phyloP scores from a whole-genome alignment of 2,888 invertebrate genomes.

The Mimas tiliae region DNA sequence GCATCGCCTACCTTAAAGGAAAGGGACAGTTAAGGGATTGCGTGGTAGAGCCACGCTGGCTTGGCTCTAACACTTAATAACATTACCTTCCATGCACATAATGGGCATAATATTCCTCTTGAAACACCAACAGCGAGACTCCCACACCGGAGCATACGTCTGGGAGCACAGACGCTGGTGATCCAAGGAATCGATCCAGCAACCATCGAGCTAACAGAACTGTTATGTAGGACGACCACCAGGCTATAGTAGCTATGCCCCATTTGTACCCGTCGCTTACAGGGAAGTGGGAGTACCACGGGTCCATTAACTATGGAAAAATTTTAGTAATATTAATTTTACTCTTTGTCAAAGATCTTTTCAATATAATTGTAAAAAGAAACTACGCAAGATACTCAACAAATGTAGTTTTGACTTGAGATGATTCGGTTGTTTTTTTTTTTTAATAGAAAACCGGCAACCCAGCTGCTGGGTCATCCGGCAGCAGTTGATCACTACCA shows the following conservation, averaged over 20 bases:
- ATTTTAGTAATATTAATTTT: not conserved
- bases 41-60: too few relatives aligned
- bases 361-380: too few relatives aligned
- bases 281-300: constrained; percentile 57
- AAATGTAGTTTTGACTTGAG: too few relatives aligned
- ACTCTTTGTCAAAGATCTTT: too few relatives aligned
- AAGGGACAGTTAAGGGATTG: too few relatives aligned
- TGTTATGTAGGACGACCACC: constrained; percentile 63
- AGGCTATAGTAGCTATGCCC: constrained; percentile 58
- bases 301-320: constrained; percentile 52
- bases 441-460: too few relatives aligned
- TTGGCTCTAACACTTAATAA: too few relatives aligned
- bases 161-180: constrained; percentile 46
- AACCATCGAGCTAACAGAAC: constrained; percentile 49
- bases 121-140: constrained; percentile 68
- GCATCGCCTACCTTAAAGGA: too few relatives aligned
- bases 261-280: constrained; percentile 63
- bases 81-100: constrained; percentile 75
- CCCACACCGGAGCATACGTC: constrained; percentile 62
- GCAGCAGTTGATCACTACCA: too few relatives aligned
- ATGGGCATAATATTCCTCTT: constrained; percentile 73
- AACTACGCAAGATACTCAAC: too few relatives aligned
- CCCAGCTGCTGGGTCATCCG: too few relatives aligned
- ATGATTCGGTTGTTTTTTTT: too few relatives aligned
- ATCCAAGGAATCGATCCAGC: constrained; percentile 45